These are phyloP conservation scores for Ara ararauna DNA, from an alignment of 2,797 vertebrate species.

Conservation along the genomic window DNA sequence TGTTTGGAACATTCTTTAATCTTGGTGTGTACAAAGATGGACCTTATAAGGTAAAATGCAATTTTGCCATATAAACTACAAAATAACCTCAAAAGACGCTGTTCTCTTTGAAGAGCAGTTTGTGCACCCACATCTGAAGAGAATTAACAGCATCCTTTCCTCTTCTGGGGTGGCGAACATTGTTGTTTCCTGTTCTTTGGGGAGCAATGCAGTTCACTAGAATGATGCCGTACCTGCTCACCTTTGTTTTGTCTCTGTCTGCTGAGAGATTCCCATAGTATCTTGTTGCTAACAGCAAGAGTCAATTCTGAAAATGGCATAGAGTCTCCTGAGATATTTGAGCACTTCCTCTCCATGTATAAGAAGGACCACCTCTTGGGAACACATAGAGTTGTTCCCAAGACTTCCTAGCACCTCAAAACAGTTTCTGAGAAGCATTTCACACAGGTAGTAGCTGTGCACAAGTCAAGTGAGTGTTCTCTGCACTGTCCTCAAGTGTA, in stretches of 20 bases:
- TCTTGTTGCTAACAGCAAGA: background rate
- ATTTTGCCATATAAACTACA: background rate
- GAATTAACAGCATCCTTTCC: background rate
- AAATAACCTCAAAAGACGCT: background rate
- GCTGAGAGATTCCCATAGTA: background rate
- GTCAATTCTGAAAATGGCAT: background rate
- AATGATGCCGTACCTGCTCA: background rate
- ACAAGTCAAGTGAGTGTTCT: accelerated
- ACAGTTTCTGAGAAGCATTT: background rate
- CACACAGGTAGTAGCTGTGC: background rate
- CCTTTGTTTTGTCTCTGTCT: background rate
- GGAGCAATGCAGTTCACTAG: accelerated
- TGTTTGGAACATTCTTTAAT: background rate
- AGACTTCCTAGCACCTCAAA: background rate
- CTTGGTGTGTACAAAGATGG: background rate
- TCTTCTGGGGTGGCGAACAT: background rate
- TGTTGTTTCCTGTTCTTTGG: background rate
- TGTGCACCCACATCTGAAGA: background rate
- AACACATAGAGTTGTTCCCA: background rate
- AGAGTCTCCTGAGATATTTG: background rate
- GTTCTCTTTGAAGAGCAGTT: background rate
- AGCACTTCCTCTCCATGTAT: background rate
- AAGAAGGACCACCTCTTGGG: background rate
- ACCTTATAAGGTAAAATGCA: background rate
- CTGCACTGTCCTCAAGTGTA: background rate